A percentile compares a stretch with the other conserved stretches of the same genome.
Evolutionary conservation across 30 jellyfish, hydroid and myxozoan genomes (phyloP).

Genomic region (Chrysaora quinquecirrha): DNA sequence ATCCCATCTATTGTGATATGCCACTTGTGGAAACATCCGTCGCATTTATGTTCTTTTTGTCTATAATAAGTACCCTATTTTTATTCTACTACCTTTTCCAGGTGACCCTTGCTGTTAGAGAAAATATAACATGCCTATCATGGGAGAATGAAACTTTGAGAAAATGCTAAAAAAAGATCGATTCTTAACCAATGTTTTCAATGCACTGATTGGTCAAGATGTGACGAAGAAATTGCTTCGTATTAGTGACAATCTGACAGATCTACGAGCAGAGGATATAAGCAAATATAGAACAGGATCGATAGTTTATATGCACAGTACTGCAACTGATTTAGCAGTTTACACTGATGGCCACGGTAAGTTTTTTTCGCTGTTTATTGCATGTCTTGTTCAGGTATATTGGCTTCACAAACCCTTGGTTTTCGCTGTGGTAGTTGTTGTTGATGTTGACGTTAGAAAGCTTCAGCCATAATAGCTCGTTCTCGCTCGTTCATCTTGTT

Average conservation of each 20-base stretch:
- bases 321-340: not conserved
- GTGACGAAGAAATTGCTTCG: slow-evolving; percentile 65
- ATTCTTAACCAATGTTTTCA: slow-evolving; percentile 71
- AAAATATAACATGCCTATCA: not conserved
- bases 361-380: no score
- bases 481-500: not conserved
- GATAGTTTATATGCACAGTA: slow-evolving; percentile 24
- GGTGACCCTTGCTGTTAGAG: slow-evolving; percentile 52
- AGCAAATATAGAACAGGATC: slow-evolving; percentile 36
- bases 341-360: not conserved
- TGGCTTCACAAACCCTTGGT: not conserved
- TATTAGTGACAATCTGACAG: slow-evolving; percentile 2
- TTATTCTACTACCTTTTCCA: no score
- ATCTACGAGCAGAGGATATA: slow-evolving; percentile 5
- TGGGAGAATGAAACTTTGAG: slow-evolving; percentile 41
- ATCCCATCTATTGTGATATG: no score
- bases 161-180: slow-evolving; percentile 46
- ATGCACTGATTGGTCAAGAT: slow-evolving; percentile 79
- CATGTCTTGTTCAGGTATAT: no score
- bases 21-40: no score
- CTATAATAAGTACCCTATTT: no score
- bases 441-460: not conserved
- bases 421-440: not conserved
- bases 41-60: no score
- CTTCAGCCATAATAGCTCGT: not conserved